A percentile compares a stretch with the other conserved stretches of the same genome.
Conservation (phyloP, 1,140 invertebrate genomes). For the Adoxophyes honmai region DNA sequence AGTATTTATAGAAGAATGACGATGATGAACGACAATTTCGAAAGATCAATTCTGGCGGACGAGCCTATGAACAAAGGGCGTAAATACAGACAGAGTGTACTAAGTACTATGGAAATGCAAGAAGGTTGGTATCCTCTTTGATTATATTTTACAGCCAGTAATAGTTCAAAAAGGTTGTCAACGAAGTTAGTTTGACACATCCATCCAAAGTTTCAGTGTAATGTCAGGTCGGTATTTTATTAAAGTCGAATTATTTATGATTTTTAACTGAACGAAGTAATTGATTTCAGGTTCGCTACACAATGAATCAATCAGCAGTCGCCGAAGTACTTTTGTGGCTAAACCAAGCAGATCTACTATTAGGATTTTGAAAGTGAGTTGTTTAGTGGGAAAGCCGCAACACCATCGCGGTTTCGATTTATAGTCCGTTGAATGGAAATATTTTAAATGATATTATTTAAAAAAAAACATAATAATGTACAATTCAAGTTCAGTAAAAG, state of each 20-base stretch:
- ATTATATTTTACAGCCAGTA: conserved; percentile 15
- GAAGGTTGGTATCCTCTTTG: conserved; percentile 24
- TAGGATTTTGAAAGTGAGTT: conserved; percentile 53
- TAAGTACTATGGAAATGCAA: conserved; percentile 67
- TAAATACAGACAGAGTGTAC: conserved; percentile 69
- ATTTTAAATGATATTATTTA: conserved; percentile 14
- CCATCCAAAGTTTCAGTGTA: conserved; percentile 69
- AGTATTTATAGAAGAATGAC: conserved; percentile 69
- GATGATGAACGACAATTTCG: conserved; percentile 46
- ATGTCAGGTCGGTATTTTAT: conserved; percentile 63
- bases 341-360: conserved; percentile 58
- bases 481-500: no score
- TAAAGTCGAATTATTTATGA: conserved; percentile 22
- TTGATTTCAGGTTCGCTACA: conserved; percentile 52
- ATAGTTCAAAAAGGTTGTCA: conserved; percentile 18
- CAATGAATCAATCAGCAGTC: conserved; percentile 63
- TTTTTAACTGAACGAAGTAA: conserved; percentile 20
- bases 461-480: no score
- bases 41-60: conserved; percentile 48
- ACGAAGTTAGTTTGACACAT: conserved; percentile 47
- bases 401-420: no score
- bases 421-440: not conserved
- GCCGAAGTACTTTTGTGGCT: conserved; percentile 59
- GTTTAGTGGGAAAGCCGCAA: not conserved
- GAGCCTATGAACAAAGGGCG: conserved; percentile 54